A percentile compares a stretch with the other conserved stretches of the same genome.
Conservation (phyloP, 1,140 invertebrate genomes). For the Danaus melanippus region DNA sequence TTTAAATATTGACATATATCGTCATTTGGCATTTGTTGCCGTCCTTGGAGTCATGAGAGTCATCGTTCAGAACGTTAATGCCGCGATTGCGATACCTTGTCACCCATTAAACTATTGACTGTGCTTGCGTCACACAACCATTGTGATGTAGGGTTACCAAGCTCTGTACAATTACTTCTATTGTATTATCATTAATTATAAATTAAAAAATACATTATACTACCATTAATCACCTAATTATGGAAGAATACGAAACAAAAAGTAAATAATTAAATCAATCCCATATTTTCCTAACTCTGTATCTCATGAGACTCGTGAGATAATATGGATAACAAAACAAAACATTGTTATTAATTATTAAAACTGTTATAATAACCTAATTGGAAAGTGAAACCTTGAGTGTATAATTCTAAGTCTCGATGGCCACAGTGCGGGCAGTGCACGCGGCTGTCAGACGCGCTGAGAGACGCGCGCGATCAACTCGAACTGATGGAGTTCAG, state of each 20-base stretch:
- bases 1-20: no score
- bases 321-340: background rate
- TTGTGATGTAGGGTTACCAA: constrained; percentile 41
- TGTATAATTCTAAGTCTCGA: constrained; percentile 12
- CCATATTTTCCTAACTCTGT: no score
- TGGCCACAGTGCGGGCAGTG: constrained; percentile 54
- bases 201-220: no score
- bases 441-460: constrained; percentile 69
- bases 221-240: no score
- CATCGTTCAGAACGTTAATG: constrained; percentile 39
- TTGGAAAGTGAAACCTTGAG: constrained; percentile 20
- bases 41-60: constrained; percentile 25
- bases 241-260: no score
- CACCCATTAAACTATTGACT: constrained; percentile 56
- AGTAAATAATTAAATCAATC: no score
- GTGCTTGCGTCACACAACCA: constrained; percentile 48
- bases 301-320: background rate
- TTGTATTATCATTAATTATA: background rate
- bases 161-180: background rate
- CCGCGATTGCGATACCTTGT: constrained; percentile 52
- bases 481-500: constrained; percentile 75
- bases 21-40: constrained; percentile 17
- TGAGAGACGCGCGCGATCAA: constrained; percentile 73
- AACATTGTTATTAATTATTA: no score
- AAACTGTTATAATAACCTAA: background rate